phyloP scores from a whole-genome alignment of 2,113 vertebrate species.

The Notothenia rossii region DNA sequence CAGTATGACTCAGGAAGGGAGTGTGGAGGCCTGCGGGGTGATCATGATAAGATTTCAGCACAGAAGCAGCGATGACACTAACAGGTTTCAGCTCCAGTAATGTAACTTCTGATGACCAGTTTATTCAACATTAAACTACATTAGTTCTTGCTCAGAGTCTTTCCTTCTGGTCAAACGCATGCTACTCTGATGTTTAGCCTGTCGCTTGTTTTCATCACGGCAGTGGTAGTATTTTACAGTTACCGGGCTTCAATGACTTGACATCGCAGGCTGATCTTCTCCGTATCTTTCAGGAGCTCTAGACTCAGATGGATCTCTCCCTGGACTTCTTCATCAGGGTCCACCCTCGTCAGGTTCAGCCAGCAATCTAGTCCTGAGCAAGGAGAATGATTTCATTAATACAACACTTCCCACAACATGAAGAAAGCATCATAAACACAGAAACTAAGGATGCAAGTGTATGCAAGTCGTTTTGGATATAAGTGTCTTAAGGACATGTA shows the following conservation, averaged over 20 bases:
- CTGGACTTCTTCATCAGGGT: slow-evolving; percentile 91
- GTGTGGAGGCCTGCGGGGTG: slow-evolving; percentile 56
- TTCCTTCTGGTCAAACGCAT: neutral
- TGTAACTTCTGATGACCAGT: neutral
- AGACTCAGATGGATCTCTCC: slow-evolving; percentile 90
- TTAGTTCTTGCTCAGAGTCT: neutral
- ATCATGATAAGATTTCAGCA: slow-evolving; percentile 48
- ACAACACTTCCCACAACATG: neutral
- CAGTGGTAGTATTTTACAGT: neutral
- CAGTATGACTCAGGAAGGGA: slow-evolving; percentile 50
- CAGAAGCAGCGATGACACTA: slow-evolving; percentile 16
- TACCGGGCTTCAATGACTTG: slow-evolving; percentile 91
- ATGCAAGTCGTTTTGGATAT: too few species aligned
- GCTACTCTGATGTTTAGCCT: neutral
- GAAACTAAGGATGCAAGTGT: neutral
- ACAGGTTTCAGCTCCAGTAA: slow-evolving; percentile 11
- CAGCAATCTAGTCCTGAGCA: slow-evolving; percentile 88
- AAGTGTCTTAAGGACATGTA: too few species aligned
- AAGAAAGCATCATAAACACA: neutral
- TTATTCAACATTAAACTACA: neutral
- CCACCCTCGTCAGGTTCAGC: slow-evolving; percentile 89
- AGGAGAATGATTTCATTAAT: neutral
- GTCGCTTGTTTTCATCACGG: neutral
- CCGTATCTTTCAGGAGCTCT: slow-evolving; percentile 73
- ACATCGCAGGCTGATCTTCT: slow-evolving; percentile 83